phyloP scores from a whole-genome alignment of 2,113 vertebrate species.

The Podarcis cretensis region DNA sequence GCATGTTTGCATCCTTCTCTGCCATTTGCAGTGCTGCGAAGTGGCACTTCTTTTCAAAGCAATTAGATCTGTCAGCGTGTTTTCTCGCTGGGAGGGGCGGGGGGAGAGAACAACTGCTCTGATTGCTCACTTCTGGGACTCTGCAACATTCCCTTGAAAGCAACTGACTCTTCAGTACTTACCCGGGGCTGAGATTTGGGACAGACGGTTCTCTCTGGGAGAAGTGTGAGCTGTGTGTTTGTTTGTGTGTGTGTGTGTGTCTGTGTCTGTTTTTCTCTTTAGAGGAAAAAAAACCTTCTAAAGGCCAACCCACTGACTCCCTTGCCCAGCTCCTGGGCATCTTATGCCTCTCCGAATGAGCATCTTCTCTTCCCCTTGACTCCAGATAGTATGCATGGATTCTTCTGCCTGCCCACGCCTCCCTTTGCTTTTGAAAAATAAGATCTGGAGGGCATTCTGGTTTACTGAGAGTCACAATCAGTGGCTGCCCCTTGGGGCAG shows the following conservation, averaged over 20 bases:
- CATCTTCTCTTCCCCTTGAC: background rate
- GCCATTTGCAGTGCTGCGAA: background rate
- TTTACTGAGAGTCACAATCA: accelerated
- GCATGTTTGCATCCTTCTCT: background rate
- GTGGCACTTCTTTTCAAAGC: background rate
- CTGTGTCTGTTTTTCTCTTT: background rate
- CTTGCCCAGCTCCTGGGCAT: background rate
- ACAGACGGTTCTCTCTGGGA: background rate
- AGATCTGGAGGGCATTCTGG: slow-evolving; percentile 16
- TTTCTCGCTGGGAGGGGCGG: background rate
- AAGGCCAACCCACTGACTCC: background rate
- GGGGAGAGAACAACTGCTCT: background rate
- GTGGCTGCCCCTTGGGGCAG: background rate
- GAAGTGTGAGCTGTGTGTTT: too few relatives aligned
- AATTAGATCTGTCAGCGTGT: background rate
- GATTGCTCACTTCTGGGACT: background rate
- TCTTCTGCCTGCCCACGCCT: background rate
- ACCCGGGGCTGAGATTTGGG: background rate
- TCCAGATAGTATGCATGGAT: background rate
- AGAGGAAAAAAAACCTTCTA: background rate
- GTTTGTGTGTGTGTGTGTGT: too few relatives aligned
- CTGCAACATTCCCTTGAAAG: background rate
- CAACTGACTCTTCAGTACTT: background rate
- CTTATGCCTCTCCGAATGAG: background rate
- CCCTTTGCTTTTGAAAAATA: background rate